phyloP scores from a whole-genome alignment of 2,113 vertebrate species.

The Pachyramphus minor region DNA sequence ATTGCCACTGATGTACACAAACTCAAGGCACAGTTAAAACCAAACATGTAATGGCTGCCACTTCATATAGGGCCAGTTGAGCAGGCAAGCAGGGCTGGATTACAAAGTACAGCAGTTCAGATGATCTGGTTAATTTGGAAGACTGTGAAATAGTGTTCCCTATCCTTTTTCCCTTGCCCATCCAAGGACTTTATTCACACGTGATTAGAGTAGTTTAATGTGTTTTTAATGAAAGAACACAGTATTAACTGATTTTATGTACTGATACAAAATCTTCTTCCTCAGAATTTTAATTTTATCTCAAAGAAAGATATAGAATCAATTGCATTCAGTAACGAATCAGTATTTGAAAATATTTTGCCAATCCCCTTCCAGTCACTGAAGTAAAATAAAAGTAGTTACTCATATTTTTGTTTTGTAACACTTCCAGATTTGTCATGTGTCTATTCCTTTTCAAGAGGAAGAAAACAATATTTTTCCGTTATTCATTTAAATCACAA shows the following conservation, averaged over 20 bases:
- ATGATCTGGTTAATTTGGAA: background rate
- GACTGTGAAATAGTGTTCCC: background rate
- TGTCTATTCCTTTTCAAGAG: background rate
- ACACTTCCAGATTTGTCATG: background rate
- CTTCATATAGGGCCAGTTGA: rapidly evolving
- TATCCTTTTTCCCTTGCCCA: background rate
- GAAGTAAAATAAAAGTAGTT: background rate
- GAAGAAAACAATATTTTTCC: background rate
- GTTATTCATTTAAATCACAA: background rate
- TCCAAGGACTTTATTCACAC: background rate
- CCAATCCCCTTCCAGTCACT: background rate
- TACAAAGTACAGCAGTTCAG: background rate
- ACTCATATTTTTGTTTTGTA: background rate
- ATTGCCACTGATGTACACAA: background rate
- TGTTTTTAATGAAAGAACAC: background rate
- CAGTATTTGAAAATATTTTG: background rate
- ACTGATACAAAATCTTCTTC: background rate
- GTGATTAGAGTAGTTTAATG: background rate
- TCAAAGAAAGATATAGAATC: background rate
- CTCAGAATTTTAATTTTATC: background rate
- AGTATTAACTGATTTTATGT: background rate
- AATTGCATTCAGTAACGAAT: background rate
- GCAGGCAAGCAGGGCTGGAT: background rate
- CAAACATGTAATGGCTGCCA: background rate
- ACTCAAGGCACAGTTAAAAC: background rate